Evolutionary conservation across 2,113 vertebrate species (phyloP), one percentile per base, ranked within the genome.

Genomic region (Sakesphorus luctuosus): DNA sequence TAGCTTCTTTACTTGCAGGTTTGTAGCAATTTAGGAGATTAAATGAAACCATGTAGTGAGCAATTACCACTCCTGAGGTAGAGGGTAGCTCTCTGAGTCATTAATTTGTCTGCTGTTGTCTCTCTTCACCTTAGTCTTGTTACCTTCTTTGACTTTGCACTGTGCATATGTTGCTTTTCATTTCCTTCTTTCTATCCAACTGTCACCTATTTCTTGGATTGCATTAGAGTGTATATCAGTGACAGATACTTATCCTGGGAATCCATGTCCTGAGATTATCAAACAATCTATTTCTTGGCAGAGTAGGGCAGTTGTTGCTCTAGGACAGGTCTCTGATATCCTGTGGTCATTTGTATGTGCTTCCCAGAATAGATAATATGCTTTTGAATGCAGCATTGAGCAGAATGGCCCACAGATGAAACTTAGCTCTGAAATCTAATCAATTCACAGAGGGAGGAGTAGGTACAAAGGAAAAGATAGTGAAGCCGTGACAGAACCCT

Each of bases 361-460:
- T 90, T 80, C 28, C 40, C 71, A 65, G 92, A 86, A 59, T 44
- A 68, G 88, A 75, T 81, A 86, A 92, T 61, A 24, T 7, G 61
- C 40, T 86, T 93, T 96, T 76, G 79, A 94, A n/a, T 72, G 61
- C 79, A 43, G 33, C 56, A 29, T 93, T 95, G 61, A 87, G 36
- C 65, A 90, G 93, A 93, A 68, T 6, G 20, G 47, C 62, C 80
- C 58, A 94, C 87, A 68, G 10, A 26, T 94, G 93, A 89, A 94
- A 95, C 53, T 89, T 74, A 86, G 52, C 72, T 80, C 68, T 63
- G 85, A 92, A 93, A 93, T 93, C 68, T 82, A 90, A 90, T 94
- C 72, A 92, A 26, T 92, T 94, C 83, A 61, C 90, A 84, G 63
- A 88, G 72, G 93, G 88, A 87, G 87, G 84, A 90, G 88, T 73